Evolutionary conservation across 2,113 vertebrate genomes (phyloP).

Genomic region (Leptodactylus fuscus): DNA sequence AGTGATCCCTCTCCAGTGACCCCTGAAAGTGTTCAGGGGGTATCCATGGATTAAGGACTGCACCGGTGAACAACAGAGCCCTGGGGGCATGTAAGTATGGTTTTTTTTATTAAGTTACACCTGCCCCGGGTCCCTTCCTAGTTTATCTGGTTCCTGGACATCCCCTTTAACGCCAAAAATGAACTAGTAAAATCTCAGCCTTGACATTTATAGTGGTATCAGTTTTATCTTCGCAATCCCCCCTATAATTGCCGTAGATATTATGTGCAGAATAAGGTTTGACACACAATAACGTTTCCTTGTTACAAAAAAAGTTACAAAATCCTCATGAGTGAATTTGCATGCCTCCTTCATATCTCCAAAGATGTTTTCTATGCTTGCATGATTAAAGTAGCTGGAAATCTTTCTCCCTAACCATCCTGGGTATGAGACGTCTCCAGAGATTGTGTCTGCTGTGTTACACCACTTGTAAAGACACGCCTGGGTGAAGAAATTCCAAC

Average conservation of each 20-base stretch:
- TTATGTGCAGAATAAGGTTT: neutral
- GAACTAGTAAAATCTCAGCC: neutral
- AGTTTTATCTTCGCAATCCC: neutral
- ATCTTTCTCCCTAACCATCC: slow-evolving; percentile 21
- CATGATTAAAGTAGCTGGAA: slow-evolving; percentile 22
- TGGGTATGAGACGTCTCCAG: slow-evolving; percentile 28
- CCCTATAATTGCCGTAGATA: neutral
- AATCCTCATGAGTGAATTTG: neutral
- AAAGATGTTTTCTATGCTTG: slow-evolving; percentile 28
- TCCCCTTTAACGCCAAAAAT: too few species aligned
- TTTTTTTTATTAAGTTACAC: too few species aligned
- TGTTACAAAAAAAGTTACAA: slow-evolving; percentile 22
- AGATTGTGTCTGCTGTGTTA: slow-evolving; percentile 26
- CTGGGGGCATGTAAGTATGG: too few species aligned
- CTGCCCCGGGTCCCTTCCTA: too few species aligned
- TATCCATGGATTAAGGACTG: too few species aligned
- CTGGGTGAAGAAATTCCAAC: slow-evolving; percentile 45
- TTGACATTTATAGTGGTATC: neutral
- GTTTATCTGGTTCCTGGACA: too few species aligned
- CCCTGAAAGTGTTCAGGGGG: too few species aligned
- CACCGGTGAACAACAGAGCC: too few species aligned
- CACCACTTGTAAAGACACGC: slow-evolving; percentile 50
- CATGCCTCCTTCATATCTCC: neutral
- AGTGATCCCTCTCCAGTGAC: too few species aligned
- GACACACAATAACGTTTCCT: neutral